These are phyloP conservation scores for Nestor notabilis DNA, from an alignment of 2,113 vertebrate species.

Conservation along the genomic window DNA sequence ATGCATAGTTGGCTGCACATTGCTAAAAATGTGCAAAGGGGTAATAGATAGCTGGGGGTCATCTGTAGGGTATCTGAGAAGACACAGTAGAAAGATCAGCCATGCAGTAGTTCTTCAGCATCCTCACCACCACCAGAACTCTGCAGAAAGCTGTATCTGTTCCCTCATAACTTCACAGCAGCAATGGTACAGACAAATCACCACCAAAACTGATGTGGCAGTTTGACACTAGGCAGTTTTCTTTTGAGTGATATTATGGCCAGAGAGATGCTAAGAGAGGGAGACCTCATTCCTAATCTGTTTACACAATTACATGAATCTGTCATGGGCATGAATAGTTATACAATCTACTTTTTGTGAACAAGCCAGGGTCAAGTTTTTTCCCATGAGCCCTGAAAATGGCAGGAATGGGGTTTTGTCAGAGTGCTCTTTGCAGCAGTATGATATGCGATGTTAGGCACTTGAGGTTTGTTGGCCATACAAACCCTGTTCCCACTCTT, in stretches of 20 bases:
- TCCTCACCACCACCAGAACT: neutral
- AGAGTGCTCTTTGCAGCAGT: neutral
- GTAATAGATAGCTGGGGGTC: neutral
- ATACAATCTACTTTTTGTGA: neutral
- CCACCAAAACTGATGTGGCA: fast-evolving
- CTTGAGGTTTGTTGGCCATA: neutral
- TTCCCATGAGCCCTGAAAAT: neutral
- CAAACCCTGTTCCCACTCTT: neutral
- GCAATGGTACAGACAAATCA: neutral
- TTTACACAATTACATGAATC: neutral
- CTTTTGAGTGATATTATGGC: neutral
- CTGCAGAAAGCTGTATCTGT: neutral
- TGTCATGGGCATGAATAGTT: neutral
- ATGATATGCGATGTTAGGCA: neutral
- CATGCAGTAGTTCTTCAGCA: neutral
- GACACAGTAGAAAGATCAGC: neutral
- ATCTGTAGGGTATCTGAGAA: neutral
- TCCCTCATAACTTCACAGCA: neutral
- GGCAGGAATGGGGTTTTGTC: neutral
- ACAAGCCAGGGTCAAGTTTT: neutral
- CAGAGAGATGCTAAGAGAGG: neutral
- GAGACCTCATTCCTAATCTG: neutral
- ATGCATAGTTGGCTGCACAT: neutral
- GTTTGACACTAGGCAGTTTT: neutral
- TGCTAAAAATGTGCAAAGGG: neutral